phyloP scores from a whole-genome alignment of 2,797 vertebrate species.

The Mus minutoides region DNA sequence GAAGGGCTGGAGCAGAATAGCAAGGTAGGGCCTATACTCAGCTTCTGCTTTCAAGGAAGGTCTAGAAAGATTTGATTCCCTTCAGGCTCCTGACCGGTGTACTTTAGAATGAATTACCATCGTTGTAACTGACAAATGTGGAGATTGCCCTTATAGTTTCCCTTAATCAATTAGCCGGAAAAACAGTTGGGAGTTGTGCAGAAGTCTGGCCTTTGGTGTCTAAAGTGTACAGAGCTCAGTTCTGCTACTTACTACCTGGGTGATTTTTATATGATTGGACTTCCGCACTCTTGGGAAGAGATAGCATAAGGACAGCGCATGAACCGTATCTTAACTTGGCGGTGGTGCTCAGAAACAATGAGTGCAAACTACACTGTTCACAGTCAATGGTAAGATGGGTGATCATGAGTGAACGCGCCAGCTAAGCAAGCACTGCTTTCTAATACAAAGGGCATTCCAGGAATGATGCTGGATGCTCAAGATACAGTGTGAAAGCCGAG shows the following conservation, averaged over 20 bases:
- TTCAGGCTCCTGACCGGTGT: neutral
- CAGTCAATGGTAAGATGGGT: neutral
- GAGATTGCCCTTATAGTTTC: neutral
- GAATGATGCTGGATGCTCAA: neutral
- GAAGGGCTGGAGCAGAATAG: no score
- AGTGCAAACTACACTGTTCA: accelerated
- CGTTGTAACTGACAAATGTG: neutral
- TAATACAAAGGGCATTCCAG: neutral
- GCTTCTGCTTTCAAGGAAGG: neutral
- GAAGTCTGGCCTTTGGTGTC: neutral
- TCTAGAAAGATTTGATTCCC: neutral
- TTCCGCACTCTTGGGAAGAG: neutral
- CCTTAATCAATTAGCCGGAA: neutral
- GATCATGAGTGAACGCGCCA: neutral
- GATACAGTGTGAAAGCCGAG: neutral
- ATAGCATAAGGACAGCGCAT: neutral
- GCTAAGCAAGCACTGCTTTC: neutral
- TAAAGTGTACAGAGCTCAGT: neutral
- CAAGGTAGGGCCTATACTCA: neutral
- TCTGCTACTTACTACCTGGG: neutral
- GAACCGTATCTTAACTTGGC: neutral
- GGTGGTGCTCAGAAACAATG: neutral
- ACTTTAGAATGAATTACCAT: neutral
- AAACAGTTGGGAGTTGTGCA: neutral
- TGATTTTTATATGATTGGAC: neutral